Percentiles rank a stretch among this genome's conserved stretches.
phyloP scores from a whole-genome alignment of 2,888 invertebrate genomes.

The Thelaira solivaga region DNA sequence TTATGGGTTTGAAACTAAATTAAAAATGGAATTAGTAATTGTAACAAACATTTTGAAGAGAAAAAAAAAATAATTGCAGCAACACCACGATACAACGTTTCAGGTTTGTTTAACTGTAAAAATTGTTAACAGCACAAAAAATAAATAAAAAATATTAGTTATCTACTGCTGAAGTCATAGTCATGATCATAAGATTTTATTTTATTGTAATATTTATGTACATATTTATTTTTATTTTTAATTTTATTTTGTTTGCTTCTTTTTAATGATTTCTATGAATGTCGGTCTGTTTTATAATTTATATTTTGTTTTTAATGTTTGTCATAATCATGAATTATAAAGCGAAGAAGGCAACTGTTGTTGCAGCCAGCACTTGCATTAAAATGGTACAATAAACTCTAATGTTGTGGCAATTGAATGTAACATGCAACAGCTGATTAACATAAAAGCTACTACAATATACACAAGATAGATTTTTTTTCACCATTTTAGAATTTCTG shows the following conservation, averaged over 20 bases:
- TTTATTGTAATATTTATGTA: not conserved
- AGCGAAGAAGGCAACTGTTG: not conserved
- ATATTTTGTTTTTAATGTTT: conserved; percentile 50
- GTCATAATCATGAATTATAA: conserved; percentile 51
- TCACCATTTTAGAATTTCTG: not conserved
- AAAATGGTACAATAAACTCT: conserved; percentile 15
- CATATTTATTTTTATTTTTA: conserved; percentile 11
- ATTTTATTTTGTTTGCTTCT: conserved; percentile 29
- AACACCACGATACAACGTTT: conserved; percentile 14
- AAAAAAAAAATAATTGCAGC: not conserved
- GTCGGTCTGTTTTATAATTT: conserved; percentile 46
- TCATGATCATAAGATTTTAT: conserved; percentile 40
- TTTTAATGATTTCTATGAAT: conserved; percentile 48
- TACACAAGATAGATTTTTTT: too few relatives aligned
- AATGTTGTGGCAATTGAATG: conserved; percentile 40
- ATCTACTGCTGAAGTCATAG: conserved; percentile 42
- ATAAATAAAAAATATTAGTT: conserved; percentile 43
- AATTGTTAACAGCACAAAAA: conserved; percentile 28
- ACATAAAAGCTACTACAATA: conserved; percentile 39
- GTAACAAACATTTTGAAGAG: not conserved
- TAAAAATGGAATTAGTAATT: not conserved
- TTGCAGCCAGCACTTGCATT: conserved; percentile 30
- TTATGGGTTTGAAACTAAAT: not conserved
- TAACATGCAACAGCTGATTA: conserved; percentile 58
- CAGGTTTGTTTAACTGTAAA: conserved; percentile 52